Conservation (phyloP, 35 echinoderm and acorn worm genomes). For the Ptychodera flava region DNA sequence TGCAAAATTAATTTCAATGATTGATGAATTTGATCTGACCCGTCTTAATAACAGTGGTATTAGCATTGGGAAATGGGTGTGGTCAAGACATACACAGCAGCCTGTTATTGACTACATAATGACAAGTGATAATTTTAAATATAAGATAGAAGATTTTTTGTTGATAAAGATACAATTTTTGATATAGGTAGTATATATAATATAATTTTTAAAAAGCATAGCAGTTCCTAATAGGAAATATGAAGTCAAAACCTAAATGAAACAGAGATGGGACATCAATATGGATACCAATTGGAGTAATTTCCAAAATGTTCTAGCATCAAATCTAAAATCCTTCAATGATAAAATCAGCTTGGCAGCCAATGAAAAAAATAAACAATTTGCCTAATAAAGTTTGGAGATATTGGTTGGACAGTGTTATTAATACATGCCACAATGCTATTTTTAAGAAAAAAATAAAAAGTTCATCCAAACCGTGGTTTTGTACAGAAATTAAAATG, state of each 20-base stretch:
- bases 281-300: background rate
- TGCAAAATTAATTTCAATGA: background rate
- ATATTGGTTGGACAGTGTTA: conserved; percentile 1
- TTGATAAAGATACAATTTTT: background rate
- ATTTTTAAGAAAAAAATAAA: background rate
- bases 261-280: background rate
- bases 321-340: background rate
- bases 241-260: background rate
- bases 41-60: background rate
- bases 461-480: conserved; percentile 10
- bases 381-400: background rate
- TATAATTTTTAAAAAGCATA: background rate
- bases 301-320: background rate
- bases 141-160: conserved; percentile 1
- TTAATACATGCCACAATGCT: background rate
- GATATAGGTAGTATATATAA: conserved; percentile 13
- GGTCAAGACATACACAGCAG: background rate
- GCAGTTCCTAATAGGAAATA: background rate
- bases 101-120: conserved; percentile 6
- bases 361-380: background rate
- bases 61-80: background rate
- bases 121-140: background rate
- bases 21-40: background rate
- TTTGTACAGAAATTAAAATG: conserved; percentile 10
- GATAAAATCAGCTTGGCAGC: background rate